Conservation (phyloP, 2,113 vertebrate species). For the Sisor rabdophorus region DNA sequence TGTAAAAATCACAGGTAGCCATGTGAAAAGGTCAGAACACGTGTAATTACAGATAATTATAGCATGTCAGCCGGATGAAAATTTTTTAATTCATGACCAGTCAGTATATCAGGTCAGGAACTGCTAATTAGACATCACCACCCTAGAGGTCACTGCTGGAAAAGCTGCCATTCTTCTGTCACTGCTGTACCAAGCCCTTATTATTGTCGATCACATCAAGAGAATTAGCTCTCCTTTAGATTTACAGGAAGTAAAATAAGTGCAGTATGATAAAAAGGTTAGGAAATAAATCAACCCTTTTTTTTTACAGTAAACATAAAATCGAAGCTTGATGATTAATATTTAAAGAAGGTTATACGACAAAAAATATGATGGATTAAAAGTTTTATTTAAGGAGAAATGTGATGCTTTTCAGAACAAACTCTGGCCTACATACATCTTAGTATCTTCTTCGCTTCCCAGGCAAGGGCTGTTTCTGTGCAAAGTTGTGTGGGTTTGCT, state of each 20-base stretch:
- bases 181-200: constrained; percentile 58
- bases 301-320: too few relatives aligned
- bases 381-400: too few relatives aligned
- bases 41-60: constrained; percentile 82
- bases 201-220: constrained; percentile 19
- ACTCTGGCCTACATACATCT: too few relatives aligned
- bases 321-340: too few relatives aligned
- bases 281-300: not conserved
- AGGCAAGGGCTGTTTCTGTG: too few relatives aligned
- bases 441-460: too few relatives aligned
- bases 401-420: too few relatives aligned
- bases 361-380: too few relatives aligned
- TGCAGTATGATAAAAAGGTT: not conserved
- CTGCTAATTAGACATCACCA: constrained; percentile 81
- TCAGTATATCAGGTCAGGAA: constrained; percentile 79
- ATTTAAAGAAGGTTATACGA: too few relatives aligned
- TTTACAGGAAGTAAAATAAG: not conserved
- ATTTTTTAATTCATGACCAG: constrained; percentile 76
- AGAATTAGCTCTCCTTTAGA: constrained; percentile 8
- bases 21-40: constrained; percentile 71
- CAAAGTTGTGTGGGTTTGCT: too few relatives aligned
- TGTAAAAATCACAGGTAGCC: constrained; percentile 70
- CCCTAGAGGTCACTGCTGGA: constrained; percentile 71
- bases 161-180: constrained; percentile 66
- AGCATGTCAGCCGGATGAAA: constrained; percentile 76